These are phyloP conservation scores for Aporrectodea caliginosa DNA, from an alignment of 1,140 invertebrate species.

Conservation along the genomic window DNA sequence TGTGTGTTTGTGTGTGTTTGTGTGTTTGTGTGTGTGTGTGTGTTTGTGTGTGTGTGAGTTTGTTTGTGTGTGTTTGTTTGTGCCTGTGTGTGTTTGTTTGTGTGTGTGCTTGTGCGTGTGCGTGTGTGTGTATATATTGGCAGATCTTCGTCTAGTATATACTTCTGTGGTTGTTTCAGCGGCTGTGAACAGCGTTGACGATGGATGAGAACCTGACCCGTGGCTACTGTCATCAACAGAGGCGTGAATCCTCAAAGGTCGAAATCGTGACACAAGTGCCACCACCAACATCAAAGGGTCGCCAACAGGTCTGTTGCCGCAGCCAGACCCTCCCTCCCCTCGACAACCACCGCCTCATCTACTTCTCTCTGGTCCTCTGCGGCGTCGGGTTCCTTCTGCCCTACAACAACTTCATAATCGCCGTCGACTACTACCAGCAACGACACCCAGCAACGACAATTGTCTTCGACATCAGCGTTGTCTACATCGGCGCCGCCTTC, in stretches of 20 bases:
- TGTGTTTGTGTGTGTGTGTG: too few relatives aligned
- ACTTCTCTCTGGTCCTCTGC: slow-evolving; percentile 73
- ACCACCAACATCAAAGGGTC: too few relatives aligned
- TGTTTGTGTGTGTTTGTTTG: too few relatives aligned
- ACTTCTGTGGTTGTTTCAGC: too few relatives aligned
- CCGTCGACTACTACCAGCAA: slow-evolving; percentile 70
- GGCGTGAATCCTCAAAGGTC: background rate
- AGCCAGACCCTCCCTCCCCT: background rate
- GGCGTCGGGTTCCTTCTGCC: slow-evolving; percentile 85
- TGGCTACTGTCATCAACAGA: background rate
- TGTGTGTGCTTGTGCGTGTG: too few relatives aligned
- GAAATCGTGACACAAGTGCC: background rate
- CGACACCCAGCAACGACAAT: background rate
- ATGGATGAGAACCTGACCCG: background rate
- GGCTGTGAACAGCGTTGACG: background rate
- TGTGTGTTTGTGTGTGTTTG: too few relatives aligned
- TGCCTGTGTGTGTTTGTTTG: too few relatives aligned
- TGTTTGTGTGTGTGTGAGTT: too few relatives aligned
- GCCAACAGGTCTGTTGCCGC: background rate
- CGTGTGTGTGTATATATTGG: too few relatives aligned
- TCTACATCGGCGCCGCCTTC: background rate
- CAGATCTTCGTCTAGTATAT: too few relatives aligned
- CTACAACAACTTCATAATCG: slow-evolving; percentile 87
- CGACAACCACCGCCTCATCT: slow-evolving; percentile 67
- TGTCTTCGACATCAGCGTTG: background rate